Conservation (phyloP, 1,140 invertebrate genomes). For the Thaumatotibia leucotreta region DNA sequence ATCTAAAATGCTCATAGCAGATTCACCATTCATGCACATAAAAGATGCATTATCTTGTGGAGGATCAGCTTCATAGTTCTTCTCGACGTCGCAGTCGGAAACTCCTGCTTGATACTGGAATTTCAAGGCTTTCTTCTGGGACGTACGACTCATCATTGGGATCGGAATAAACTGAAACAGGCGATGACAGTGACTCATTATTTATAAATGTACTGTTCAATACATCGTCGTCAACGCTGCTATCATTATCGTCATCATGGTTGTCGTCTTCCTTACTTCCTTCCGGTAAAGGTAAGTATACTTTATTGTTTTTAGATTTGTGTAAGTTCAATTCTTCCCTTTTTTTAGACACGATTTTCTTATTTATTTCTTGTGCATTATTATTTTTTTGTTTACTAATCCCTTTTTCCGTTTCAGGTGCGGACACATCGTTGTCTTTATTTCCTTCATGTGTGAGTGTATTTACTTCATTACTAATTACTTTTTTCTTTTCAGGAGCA, state of each 20-base stretch:
- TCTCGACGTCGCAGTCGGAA: slow-evolving; percentile 1
- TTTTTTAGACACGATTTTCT: slow-evolving; percentile 12
- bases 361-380: slow-evolving; percentile 14
- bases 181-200: slow-evolving; percentile 8
- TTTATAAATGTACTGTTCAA: no score
- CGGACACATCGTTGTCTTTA: neutral
- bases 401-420: slow-evolving; percentile 16
- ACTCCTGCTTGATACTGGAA: slow-evolving; percentile 15
- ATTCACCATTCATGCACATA: slow-evolving; percentile 3
- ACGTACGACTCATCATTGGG: slow-evolving; percentile 18
- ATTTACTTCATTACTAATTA: neutral
- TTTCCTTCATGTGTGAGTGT: neutral
- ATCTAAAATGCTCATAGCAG: slow-evolving; percentile 3
- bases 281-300: slow-evolving; percentile 19
- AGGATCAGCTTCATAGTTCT: neutral
- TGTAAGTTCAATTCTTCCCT: neutral
- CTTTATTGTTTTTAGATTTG: slow-evolving; percentile 5
- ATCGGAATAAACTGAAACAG: slow-evolving; percentile 14
- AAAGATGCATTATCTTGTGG: neutral
- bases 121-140: slow-evolving; percentile 14
- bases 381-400: slow-evolving; percentile 6
- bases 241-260: slow-evolving; percentile 13
- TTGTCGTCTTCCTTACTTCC: neutral
- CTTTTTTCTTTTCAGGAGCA: neutral
- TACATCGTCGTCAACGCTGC: neutral